Evolutionary conservation across 2,113 vertebrate genomes (phyloP).

Genomic region (Setophaga coronata): DNA sequence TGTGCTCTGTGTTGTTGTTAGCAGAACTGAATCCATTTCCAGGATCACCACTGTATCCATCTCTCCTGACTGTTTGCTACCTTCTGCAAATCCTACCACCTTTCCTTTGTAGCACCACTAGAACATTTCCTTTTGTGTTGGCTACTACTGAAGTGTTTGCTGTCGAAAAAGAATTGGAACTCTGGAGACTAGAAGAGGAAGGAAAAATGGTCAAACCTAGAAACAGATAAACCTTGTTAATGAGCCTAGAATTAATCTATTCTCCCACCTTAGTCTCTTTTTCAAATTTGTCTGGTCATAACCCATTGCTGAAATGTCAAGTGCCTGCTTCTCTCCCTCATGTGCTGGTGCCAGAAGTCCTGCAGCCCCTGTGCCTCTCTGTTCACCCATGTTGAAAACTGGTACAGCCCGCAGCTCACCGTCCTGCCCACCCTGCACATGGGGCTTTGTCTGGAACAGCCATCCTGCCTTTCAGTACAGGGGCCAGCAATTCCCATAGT

Average conservation of each 20-base stretch:
- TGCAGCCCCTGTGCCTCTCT: background rate
- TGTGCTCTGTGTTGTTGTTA: background rate
- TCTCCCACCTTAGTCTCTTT: background rate
- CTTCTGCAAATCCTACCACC: background rate
- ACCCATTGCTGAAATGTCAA: accelerated
- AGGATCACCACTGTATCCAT: background rate
- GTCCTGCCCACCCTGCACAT: background rate
- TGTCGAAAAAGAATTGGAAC: background rate
- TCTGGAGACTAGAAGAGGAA: background rate
- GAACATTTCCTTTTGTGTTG: accelerated
- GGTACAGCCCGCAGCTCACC: background rate
- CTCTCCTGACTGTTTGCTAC: accelerated
- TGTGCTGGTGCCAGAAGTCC: background rate
- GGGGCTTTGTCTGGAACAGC: background rate
- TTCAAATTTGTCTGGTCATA: background rate
- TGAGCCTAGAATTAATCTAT: background rate
- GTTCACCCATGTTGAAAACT: accelerated
- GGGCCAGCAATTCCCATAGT: background rate
- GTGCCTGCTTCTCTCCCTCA: background rate
- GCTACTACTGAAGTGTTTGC: background rate
- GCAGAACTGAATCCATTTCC: background rate
- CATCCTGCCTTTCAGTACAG: background rate
- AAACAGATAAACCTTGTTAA: background rate
- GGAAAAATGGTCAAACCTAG: background rate
- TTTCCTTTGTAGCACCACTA: background rate